Evolutionary conservation across 2,888 invertebrate genomes (phyloP).

Genomic region (Herminia tarsipennalis): DNA sequence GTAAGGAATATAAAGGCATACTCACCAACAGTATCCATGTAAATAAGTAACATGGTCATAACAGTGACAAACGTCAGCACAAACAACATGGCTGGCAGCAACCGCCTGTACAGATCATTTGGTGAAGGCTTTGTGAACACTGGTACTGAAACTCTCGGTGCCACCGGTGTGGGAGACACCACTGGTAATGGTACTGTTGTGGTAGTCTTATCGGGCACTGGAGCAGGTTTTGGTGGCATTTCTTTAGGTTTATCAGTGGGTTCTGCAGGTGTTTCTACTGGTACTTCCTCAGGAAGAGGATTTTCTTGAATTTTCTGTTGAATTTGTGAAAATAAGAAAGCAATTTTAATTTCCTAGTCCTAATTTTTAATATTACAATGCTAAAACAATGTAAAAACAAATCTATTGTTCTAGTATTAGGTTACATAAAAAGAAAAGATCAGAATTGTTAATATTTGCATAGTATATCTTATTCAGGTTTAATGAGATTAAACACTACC

Average conservation of each 20-base stretch:
- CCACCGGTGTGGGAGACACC: conserved; percentile 38
- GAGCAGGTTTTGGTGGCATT: conserved; percentile 30
- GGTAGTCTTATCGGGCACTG: conserved; percentile 40
- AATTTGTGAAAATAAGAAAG: neutral
- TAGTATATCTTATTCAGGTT: too few species aligned
- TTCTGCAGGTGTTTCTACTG: conserved; percentile 35
- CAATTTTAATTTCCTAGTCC: too few species aligned
- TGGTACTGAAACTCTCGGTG: conserved; percentile 55
- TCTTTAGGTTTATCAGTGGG: conserved; percentile 52
- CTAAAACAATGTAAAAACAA: too few species aligned
- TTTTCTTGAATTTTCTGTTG: conserved; percentile 68
- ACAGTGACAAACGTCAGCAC: conserved; percentile 92
- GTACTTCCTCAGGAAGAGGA: conserved; percentile 47
- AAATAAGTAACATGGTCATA: conserved; percentile 91
- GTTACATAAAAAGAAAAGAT: too few species aligned
- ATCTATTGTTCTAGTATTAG: too few species aligned
- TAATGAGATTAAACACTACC: conserved; percentile 20
- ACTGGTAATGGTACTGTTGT: conserved; percentile 42
- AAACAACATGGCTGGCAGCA: conserved; percentile 90
- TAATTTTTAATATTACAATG: too few species aligned
- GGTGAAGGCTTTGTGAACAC: conserved; percentile 72
- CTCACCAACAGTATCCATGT: conserved; percentile 93
- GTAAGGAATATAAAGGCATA: conserved; percentile 5
- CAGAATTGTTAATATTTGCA: too few species aligned
- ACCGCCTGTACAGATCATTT: conserved; percentile 76